Evolutionary conservation across 2,797 vertebrate genomes (phyloP).

Genomic region (Onychomys torridus): DNA sequence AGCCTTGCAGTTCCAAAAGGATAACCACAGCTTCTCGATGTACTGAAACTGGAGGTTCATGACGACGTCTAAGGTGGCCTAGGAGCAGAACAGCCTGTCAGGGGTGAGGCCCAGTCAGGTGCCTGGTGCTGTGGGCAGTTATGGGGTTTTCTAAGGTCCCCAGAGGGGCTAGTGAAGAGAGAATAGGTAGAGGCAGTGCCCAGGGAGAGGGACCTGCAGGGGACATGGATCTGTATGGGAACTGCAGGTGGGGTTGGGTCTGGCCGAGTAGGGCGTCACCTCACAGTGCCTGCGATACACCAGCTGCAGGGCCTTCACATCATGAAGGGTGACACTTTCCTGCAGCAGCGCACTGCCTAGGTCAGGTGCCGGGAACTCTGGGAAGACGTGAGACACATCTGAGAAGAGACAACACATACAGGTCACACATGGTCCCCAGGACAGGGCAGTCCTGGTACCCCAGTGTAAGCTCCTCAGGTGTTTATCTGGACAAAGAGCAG

Average conservation of each 20-base stretch:
- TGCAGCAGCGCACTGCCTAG: slow-evolving; percentile 91
- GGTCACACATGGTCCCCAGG: neutral
- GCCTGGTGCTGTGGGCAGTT: neutral
- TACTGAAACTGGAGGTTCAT: slow-evolving; percentile 98
- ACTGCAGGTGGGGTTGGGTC: neutral
- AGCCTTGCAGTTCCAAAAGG: slow-evolving; percentile 97
- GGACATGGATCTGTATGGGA: too few relatives aligned
- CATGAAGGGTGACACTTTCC: slow-evolving; percentile 92
- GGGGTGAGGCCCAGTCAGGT: too few relatives aligned
- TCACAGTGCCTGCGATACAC: slow-evolving; percentile 97
- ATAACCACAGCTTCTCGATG: slow-evolving; percentile 98
- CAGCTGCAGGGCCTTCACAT: slow-evolving; percentile 95
- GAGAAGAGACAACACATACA: neutral
- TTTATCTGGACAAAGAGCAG: neutral
- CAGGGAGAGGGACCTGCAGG: neutral
- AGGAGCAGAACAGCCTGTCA: slow-evolving; percentile 63
- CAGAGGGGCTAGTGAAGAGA: neutral
- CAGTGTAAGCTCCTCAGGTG: neutral
- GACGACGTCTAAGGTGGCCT: slow-evolving; percentile 97
- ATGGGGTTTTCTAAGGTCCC: neutral
- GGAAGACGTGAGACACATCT: slow-evolving; percentile 94
- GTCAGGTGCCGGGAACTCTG: slow-evolving; percentile 94
- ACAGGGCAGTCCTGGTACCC: neutral
- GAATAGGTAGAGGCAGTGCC: neutral
- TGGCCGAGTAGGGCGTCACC: slow-evolving; percentile 87